phyloP scores from a whole-genome alignment of 2,797 vertebrate genomes.

The Lacerta bilineata region DNA sequence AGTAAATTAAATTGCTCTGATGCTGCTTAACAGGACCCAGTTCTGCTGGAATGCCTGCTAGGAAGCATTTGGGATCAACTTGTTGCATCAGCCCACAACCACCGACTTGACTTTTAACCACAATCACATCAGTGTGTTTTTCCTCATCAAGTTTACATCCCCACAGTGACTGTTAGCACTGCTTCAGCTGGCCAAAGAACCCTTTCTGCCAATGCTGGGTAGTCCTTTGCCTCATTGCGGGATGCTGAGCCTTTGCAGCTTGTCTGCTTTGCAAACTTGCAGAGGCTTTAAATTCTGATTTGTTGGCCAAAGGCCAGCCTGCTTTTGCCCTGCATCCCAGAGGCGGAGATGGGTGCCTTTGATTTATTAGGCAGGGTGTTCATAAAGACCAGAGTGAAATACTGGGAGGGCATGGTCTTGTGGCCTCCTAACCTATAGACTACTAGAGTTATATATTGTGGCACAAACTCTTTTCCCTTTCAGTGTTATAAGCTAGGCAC shows the following conservation, averaged over 20 bases:
- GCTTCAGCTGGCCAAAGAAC: not conserved
- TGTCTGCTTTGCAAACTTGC: conserved; percentile 35
- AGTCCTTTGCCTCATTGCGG: not conserved
- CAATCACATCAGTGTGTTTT: not conserved
- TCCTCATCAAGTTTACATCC: conserved; percentile 57
- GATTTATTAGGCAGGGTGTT: not conserved
- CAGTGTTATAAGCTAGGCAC: too few species aligned
- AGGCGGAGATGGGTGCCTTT: not conserved
- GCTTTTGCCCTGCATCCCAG: conserved; percentile 17
- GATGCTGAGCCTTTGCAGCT: not conserved
- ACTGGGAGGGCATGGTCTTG: not conserved
- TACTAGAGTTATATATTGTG: too few species aligned
- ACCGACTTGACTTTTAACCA: conserved; percentile 50
- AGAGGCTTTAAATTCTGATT: conserved; percentile 34
- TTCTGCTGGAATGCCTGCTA: conserved; percentile 13
- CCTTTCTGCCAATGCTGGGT: not conserved
- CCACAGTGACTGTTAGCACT: not conserved
- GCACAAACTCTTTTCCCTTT: too few species aligned
- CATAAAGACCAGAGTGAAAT: not conserved
- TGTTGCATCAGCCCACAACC: fast-evolving
- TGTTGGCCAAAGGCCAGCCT: conserved; percentile 9
- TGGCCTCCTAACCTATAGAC: not conserved
- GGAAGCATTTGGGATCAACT: conserved; percentile 50
- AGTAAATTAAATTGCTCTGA: conserved; percentile 56
- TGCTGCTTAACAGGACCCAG: conserved; percentile 23